A percentile compares a stretch with the other conserved stretches of the same genome.
Evolutionary conservation across 1,140 invertebrate species (phyloP).

Genomic region (Bradysia coprophila): DNA sequence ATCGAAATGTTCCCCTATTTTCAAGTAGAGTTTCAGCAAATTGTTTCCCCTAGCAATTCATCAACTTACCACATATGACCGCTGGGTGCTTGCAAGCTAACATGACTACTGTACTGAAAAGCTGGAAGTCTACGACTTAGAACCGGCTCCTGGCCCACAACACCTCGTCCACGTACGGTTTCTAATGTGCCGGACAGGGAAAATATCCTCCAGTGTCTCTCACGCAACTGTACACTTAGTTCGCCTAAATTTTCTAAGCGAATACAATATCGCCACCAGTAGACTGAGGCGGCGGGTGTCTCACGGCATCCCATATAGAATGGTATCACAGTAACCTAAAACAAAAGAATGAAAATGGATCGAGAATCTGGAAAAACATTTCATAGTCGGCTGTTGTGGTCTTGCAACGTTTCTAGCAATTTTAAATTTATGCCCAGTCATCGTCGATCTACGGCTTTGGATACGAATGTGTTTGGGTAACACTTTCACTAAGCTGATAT

Average conservation of each 20-base stretch:
- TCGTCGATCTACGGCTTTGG: no score
- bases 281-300: conserved; percentile 72
- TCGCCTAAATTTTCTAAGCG: conserved; percentile 85
- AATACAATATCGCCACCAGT: conserved; percentile 95
- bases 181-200: conserved; percentile 86
- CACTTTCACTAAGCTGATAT: no score
- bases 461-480: no score
- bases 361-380: no score
- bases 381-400: no score
- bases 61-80: conserved; percentile 86
- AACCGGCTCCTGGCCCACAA: conserved; percentile 89
- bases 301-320: conserved; percentile 74
- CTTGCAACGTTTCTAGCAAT: no score
- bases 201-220: conserved; percentile 94
- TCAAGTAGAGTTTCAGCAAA: conserved; percentile 7
- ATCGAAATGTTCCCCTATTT: conserved; percentile 86
- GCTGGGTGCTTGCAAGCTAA: conserved; percentile 90
- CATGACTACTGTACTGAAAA: conserved; percentile 95
- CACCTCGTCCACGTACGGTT: conserved; percentile 82
- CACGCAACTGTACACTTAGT: conserved; percentile 74
- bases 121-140: conserved; percentile 72
- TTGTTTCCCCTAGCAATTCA: not conserved
- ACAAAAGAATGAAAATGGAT: no score
- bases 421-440: no score
- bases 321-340: conserved; percentile 95